phyloP scores from a whole-genome alignment of 2,113 vertebrate genomes.

The Anhinga anhinga region DNA sequence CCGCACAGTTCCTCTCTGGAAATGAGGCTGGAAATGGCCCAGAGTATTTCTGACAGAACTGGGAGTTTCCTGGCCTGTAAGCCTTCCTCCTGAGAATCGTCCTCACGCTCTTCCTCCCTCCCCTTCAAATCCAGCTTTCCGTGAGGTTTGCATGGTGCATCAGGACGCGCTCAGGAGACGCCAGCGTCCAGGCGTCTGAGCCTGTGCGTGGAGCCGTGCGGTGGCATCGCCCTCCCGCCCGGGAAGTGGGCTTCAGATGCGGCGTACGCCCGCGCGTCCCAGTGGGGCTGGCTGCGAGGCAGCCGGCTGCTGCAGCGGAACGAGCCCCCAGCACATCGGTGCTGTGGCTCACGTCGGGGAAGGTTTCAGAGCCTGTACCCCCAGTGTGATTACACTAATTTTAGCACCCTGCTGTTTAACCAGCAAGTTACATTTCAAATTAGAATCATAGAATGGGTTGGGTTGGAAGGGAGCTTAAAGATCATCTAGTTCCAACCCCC shows the following conservation, averaged over 20 bases:
- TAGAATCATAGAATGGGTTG: too few species aligned
- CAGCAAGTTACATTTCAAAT: neutral
- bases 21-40: too few species aligned
- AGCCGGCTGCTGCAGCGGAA: rapidly evolving
- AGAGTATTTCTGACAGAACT: rapidly evolving
- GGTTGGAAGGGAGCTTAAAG: too few species aligned
- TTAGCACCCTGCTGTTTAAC: neutral
- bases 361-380: rapidly evolving
- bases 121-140: rapidly evolving
- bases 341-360: neutral
- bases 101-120: rapidly evolving
- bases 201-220: rapidly evolving
- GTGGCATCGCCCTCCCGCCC: rapidly evolving
- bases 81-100: too few species aligned
- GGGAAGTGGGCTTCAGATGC: rapidly evolving
- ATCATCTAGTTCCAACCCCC: too few species aligned
- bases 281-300: neutral
- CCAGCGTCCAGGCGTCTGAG: rapidly evolving
- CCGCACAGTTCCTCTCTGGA: neutral
- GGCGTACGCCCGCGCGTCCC: rapidly evolving
- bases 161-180: neutral
- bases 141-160: rapidly evolving
- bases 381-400: rapidly evolving
- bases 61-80: rapidly evolving
- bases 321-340: rapidly evolving